phyloP scores from a whole-genome alignment of 2,888 invertebrate species.

The Arge pagana region DNA sequence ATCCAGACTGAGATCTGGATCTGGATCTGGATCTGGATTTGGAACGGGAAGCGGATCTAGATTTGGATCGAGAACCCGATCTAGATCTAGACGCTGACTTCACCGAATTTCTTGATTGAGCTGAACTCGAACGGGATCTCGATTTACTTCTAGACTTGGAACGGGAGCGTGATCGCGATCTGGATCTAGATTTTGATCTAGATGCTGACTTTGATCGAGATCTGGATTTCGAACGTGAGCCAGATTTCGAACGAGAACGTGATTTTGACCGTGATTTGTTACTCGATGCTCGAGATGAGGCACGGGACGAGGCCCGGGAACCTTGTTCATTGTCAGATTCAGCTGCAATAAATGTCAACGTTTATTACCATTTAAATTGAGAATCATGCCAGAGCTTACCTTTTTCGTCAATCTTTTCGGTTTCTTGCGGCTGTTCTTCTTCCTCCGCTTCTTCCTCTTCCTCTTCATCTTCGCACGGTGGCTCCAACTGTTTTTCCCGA shows the following conservation, averaged over 20 bases:
- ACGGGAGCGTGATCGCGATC: conserved; percentile 41
- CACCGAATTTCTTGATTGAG: conserved; percentile 20
- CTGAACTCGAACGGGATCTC: conserved; percentile 47
- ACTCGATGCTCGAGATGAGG: conserved; percentile 51
- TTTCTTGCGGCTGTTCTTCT: conserved; percentile 59
- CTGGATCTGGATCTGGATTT: conserved; percentile 43
- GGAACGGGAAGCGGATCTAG: conserved; percentile 33
- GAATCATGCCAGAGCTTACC: conserved; percentile 41
- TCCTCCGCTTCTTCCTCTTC: conserved; percentile 73
- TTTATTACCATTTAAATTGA: conserved; percentile 22
- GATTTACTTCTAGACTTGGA: conserved; percentile 38
- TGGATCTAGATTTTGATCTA: conserved; percentile 45
- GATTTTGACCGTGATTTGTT: conserved; percentile 45
- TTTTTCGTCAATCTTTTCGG: conserved; percentile 51
- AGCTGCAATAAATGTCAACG: conserved; percentile 33
- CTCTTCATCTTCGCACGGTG: conserved; percentile 71
- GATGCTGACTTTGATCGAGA: conserved; percentile 44
- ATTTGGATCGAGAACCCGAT: conserved; percentile 44
- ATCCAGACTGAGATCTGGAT: conserved; percentile 36
- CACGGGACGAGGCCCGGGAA: conserved; percentile 59
- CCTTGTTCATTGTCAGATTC: conserved; percentile 54
- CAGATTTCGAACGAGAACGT: conserved; percentile 41
- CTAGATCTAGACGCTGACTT: conserved; percentile 38
- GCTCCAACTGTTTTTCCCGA: conserved; percentile 87
- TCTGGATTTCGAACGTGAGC: conserved; percentile 42